phyloP scores from a whole-genome alignment of 1,140 invertebrate species.

The Chrysomallon squamiferum region DNA sequence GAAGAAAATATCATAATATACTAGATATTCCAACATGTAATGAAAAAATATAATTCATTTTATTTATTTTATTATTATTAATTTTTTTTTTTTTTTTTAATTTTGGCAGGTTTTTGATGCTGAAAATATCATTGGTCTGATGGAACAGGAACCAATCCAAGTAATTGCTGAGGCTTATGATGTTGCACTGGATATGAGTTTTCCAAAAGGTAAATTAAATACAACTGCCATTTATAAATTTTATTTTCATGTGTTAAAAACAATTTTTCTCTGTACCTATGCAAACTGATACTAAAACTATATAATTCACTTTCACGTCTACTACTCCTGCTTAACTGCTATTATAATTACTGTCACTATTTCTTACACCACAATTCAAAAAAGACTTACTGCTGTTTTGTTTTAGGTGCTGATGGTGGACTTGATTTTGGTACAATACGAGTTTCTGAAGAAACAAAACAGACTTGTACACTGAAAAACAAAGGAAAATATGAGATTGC shows the following conservation, averaged over 20 bases:
- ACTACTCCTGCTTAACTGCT: no score
- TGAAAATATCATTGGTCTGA: slow-evolving; percentile 58
- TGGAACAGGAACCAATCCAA: slow-evolving; percentile 55
- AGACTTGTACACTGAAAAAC: slow-evolving; percentile 62
- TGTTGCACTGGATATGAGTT: slow-evolving; percentile 64
- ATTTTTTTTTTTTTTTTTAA: not conserved
- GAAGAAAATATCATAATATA: no score
- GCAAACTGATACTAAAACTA: not conserved
- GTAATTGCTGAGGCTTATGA: slow-evolving; percentile 63
- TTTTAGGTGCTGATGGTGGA: slow-evolving; percentile 60
- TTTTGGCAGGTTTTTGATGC: slow-evolving; percentile 54
- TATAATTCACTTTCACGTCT: no score
- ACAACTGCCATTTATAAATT: not conserved
- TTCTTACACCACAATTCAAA: no score
- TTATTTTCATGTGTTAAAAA: not conserved
- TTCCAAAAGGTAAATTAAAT: slow-evolving; percentile 62
- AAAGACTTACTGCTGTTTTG: no score
- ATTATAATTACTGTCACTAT: no score
- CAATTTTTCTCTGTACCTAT: not conserved
- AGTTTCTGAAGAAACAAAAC: slow-evolving; percentile 61
- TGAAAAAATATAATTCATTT: no score
- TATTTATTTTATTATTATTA: not conserved
- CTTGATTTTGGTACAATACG: slow-evolving; percentile 62
- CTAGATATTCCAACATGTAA: no score
- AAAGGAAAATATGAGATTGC: slow-evolving; percentile 65